phyloP scores from a whole-genome alignment of 23 tunicate species.

The Halocynthia aurantium region DNA sequence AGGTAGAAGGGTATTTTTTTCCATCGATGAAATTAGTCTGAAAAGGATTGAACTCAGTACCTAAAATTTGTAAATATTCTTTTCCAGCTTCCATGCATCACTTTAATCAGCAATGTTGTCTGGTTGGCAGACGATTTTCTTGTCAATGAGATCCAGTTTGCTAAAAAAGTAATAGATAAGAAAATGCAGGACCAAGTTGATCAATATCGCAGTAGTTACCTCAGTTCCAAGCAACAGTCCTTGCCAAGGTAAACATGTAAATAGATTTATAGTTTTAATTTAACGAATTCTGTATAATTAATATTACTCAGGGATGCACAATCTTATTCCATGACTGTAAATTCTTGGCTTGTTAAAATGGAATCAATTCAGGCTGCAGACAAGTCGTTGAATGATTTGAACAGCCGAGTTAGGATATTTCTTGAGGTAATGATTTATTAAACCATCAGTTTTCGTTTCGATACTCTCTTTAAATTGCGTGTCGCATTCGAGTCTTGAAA shows the following conservation, averaged over 20 bases:
- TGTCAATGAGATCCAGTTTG: constrained; percentile 21
- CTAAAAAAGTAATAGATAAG: constrained; percentile 42
- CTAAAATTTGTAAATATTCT: neutral
- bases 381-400: constrained; percentile 44
- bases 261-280: too few relatives aligned
- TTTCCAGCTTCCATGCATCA: constrained; percentile 74
- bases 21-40: neutral
- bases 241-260: constrained; percentile 40
- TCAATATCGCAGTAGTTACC: constrained; percentile 41
- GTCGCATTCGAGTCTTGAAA: too few relatives aligned
- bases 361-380: constrained; percentile 26
- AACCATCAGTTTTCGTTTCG: too few relatives aligned
- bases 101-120: constrained; percentile 66
- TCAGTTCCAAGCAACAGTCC: constrained; percentile 43
- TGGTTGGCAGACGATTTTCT: constrained; percentile 74
- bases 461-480: too few relatives aligned
- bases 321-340: constrained; percentile 40
- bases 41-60: neutral
- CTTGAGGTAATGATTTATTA: constrained; percentile 29
- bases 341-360: constrained; percentile 72
- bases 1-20: constrained; percentile 21
- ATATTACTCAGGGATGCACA: constrained; percentile 58
- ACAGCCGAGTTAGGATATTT: constrained; percentile 29
- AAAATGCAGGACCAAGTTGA: constrained; percentile 66
- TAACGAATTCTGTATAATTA: neutral